phyloP scores from a whole-genome alignment of 1,140 invertebrate species.

The Cydia fagiglandana region DNA sequence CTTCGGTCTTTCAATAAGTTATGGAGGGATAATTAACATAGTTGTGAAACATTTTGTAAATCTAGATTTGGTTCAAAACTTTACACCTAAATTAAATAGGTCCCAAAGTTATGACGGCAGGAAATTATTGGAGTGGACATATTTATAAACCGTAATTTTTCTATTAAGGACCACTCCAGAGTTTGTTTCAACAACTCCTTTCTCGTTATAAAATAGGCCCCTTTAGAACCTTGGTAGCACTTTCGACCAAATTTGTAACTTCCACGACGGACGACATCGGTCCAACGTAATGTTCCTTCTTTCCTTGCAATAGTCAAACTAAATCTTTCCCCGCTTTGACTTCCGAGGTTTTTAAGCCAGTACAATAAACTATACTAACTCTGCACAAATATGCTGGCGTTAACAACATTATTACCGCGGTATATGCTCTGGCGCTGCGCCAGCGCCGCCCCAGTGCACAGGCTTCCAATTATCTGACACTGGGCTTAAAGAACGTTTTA shows the following conservation, averaged over 20 bases:
- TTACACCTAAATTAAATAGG: no score
- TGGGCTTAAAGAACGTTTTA: not conserved
- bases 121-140: not conserved
- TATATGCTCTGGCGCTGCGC: conserved; percentile 10
- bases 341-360: not conserved
- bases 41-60: not conserved
- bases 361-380: not conserved
- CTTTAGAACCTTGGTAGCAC: no score
- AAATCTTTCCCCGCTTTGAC: no score
- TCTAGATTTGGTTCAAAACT: not conserved
- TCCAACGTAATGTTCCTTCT: no score
- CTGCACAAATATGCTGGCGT: not conserved
- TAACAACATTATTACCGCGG: conserved; percentile 27
- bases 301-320: no score
- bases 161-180: no score
- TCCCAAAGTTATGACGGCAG: no score
- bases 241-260: no score
- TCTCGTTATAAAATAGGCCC: no score
- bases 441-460: not conserved
- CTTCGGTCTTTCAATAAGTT: not conserved
- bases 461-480: not conserved
- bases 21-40: not conserved
- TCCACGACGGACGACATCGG: no score
- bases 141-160: not conserved
- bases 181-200: no score